A percentile compares a stretch with the other conserved stretches of the same genome.
phyloP scores from a whole-genome alignment of 2,113 vertebrate genomes.

The Dasyurus viverrinus region DNA sequence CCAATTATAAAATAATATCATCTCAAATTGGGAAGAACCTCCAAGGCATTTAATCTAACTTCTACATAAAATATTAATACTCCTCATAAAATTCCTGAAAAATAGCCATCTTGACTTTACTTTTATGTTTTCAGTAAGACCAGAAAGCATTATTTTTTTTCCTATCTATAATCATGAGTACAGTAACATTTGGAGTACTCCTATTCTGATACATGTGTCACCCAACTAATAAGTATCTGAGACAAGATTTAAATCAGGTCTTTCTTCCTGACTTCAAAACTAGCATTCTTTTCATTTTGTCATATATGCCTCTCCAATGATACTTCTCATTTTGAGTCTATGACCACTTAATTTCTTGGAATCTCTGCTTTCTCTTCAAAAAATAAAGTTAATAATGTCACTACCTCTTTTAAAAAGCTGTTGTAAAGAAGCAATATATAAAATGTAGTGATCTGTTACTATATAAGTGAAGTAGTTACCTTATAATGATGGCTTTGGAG shows the following conservation, averaged over 20 bases:
- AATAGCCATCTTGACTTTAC: neutral
- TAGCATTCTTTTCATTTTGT: neutral
- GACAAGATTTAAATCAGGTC: neutral
- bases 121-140: neutral
- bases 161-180: neutral
- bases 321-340: neutral
- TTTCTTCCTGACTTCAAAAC: neutral
- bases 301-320: neutral
- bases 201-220: neutral
- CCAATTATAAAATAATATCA: slow-evolving; percentile 13
- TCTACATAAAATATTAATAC: neutral
- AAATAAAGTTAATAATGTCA: neutral
- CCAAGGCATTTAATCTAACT: neutral
- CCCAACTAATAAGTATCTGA: neutral
- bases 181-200: neutral
- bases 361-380: neutral
- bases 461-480: neutral
- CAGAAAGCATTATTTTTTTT: neutral
- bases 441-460: neutral
- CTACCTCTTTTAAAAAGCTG: neutral
- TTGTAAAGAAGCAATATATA: neutral
- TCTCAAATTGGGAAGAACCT: neutral
- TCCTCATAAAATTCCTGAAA: neutral
- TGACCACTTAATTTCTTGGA: neutral
- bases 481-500: too few relatives aligned